These are phyloP conservation scores for Acanthurus tractus DNA, from an alignment of 2,797 vertebrate species.

Conservation along the genomic window DNA sequence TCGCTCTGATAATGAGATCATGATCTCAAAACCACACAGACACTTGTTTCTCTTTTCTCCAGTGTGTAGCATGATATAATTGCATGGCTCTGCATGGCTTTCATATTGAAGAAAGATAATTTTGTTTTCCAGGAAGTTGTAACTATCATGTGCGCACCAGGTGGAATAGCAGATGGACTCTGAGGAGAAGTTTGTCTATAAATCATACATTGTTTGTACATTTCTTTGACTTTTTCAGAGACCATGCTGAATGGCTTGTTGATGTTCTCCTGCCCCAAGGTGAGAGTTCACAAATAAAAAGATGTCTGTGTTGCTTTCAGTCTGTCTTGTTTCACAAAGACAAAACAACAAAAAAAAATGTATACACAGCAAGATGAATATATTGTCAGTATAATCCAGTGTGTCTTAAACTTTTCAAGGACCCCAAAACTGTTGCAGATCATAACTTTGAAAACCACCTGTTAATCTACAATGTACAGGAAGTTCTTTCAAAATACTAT, in stretches of 20 bases:
- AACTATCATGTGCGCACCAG: background rate
- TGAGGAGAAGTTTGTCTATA: slow-evolving; percentile 13
- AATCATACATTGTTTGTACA: slow-evolving; percentile 41
- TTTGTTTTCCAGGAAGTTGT: slow-evolving; percentile 13
- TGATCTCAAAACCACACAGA: slow-evolving; percentile 65
- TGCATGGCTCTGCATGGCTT: slow-evolving; percentile 30
- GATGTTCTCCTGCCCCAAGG: slow-evolving; percentile 99
- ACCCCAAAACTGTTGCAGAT: too few relatives aligned
- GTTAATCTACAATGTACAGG: background rate
- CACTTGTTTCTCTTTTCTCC: slow-evolving; percentile 61
- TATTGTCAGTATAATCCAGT: background rate
- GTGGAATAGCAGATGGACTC: background rate
- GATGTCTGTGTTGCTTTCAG: slow-evolving; percentile 16
- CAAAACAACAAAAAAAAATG: background rate
- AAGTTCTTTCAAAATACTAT: background rate
- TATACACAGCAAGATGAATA: background rate
- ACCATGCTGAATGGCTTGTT: slow-evolving; percentile 97
- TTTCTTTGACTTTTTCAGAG: slow-evolving; percentile 85
- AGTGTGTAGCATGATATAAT: slow-evolving; percentile 34
- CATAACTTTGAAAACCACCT: too few relatives aligned
- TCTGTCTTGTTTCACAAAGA: background rate
- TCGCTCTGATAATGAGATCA: slow-evolving; percentile 73
- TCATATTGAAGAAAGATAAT: slow-evolving; percentile 10
- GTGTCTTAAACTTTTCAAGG: too few relatives aligned
- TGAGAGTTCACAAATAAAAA: slow-evolving; percentile 81